Evolutionary conservation across 2,888 invertebrate species (phyloP).

Genomic region (Gerris lacustris): DNA sequence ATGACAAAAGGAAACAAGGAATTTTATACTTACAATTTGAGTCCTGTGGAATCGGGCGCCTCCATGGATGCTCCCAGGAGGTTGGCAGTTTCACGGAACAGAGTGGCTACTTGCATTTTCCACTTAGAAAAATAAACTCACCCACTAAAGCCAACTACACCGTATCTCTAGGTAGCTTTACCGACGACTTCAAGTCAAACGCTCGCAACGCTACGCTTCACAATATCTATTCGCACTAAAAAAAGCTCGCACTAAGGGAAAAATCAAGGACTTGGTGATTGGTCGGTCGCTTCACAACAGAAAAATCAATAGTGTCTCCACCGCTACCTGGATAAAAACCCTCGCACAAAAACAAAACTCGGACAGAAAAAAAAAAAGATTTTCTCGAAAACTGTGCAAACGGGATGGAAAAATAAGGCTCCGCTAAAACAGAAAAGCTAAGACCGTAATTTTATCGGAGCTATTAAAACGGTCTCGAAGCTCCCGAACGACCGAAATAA

Average conservation of each 20-base stretch:
- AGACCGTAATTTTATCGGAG: no score
- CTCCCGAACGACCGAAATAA: background rate
- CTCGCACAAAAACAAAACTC: background rate
- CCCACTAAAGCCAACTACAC: background rate
- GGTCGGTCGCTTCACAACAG: constrained; percentile 41
- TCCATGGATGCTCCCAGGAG: constrained; percentile 51
- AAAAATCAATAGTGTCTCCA: constrained; percentile 47
- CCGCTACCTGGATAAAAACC: constrained; percentile 28
- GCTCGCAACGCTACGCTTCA: no score
- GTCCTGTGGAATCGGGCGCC: constrained; percentile 33
- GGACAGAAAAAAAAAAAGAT: no score
- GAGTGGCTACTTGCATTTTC: constrained; percentile 53
- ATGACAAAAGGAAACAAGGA: no score
- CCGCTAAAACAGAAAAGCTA: no score
- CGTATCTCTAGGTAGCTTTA: background rate
- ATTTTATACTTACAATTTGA: constrained; percentile 32
- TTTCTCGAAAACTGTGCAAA: no score
- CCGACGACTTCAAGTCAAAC: no score
- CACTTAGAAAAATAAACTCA: constrained; percentile 23
- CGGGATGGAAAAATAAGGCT: no score
- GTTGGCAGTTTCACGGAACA: constrained; percentile 54
- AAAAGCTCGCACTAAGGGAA: constrained; percentile 28
- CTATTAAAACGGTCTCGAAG: no score
- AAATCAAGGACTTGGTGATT: constrained; percentile 30
- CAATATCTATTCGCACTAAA: constrained; percentile 5